A percentile compares a stretch with the other conserved stretches of the same genome.
These are phyloP conservation scores for Proctacanthus coquilletti DNA, from an alignment of 1,140 invertebrate genomes.

Conservation along the genomic window DNA sequence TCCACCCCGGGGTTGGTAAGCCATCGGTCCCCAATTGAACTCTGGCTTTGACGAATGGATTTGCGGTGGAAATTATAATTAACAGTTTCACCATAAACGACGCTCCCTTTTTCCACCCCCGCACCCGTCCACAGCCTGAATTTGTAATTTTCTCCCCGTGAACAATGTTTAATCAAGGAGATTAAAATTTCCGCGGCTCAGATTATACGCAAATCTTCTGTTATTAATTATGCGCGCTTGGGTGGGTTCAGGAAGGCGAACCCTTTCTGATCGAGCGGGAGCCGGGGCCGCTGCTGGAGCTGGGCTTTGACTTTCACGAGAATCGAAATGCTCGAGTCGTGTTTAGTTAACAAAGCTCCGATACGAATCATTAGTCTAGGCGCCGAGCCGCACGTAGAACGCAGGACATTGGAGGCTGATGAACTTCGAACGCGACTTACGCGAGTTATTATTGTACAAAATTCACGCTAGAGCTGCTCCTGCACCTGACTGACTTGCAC, in stretches of 20 bases:
- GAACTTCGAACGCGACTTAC: too few species aligned
- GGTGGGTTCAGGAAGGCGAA: too few species aligned
- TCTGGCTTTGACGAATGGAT: not conserved
- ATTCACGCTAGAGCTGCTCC: too few species aligned
- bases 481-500: too few species aligned
- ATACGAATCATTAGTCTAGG: conserved; percentile 3
- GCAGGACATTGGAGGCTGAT: not conserved
- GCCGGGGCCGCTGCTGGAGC: too few species aligned
- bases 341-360: conserved; percentile 1
- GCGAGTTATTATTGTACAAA: too few species aligned
- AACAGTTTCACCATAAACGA: conserved; percentile 1
- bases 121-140: not conserved
- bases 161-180: conserved; percentile 5
- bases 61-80: conserved; percentile 4
- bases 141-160: not conserved
- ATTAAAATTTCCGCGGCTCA: conserved; percentile 4
- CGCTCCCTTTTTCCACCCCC: not conserved
- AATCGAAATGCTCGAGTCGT: not conserved
- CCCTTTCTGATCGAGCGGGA: too few species aligned
- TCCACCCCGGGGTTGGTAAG: not conserved
- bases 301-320: not conserved
- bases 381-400: too few species aligned
- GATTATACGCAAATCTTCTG: conserved; percentile 7
- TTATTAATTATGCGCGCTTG: conserved; percentile 10
- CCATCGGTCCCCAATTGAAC: not conserved